Conservation (phyloP, 2,113 vertebrate species). For the Hypocryptadius cinnamomeus region DNA sequence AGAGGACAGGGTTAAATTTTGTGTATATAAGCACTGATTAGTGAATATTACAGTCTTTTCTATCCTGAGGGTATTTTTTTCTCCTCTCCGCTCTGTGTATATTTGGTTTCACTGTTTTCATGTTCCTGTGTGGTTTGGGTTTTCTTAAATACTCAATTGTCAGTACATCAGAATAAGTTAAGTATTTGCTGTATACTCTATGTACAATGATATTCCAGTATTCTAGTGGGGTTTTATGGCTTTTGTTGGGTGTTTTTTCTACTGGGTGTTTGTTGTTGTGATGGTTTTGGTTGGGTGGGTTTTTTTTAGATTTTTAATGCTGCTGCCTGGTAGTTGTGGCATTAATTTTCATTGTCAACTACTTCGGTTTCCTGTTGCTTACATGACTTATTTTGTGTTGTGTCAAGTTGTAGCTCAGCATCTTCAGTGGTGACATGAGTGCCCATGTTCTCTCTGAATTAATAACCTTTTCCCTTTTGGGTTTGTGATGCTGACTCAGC, state of each 20-base stretch:
- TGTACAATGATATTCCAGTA: not conserved
- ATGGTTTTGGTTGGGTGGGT: not conserved
- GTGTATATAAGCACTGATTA: not conserved
- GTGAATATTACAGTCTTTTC: not conserved
- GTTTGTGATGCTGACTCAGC: not conserved
- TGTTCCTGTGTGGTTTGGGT: not conserved
- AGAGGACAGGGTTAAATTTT: not conserved
- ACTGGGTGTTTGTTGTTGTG: not conserved
- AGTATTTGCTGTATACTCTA: not conserved
- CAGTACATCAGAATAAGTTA: not conserved
- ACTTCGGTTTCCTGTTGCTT: not conserved
- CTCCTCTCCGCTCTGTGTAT: accelerated
- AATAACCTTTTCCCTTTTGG: not conserved
- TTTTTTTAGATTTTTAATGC: not conserved
- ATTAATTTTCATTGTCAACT: not conserved
- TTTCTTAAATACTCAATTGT: not conserved
- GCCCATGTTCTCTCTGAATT: not conserved
- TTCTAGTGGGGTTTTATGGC: not conserved
- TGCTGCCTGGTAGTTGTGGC: not conserved
- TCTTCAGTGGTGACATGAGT: not conserved
- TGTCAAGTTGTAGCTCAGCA: not conserved
- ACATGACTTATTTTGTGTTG: not conserved
- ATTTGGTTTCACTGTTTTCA: not conserved
- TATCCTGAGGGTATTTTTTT: not conserved
- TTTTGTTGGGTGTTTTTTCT: not conserved